Evolutionary conservation across 2,113 vertebrate genomes (phyloP), one percentile per base, ranked within the genome.

Genomic region (Mustela lutreola): DNA sequence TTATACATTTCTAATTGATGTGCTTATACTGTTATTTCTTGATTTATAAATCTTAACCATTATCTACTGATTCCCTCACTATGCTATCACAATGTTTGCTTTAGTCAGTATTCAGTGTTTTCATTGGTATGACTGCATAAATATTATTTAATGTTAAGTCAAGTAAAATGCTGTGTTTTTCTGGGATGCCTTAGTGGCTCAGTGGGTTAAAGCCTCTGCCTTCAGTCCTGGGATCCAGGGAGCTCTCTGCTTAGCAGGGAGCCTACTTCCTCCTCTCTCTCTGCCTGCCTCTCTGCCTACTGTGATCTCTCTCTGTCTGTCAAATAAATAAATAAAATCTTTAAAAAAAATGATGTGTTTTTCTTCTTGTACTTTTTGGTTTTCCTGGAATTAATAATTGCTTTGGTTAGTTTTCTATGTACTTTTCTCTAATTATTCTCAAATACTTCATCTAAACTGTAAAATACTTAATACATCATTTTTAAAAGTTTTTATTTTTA

Each of bases 301-400:
- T 50, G 48, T 50, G 11, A 50, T 50, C 48, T 48, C 48, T 11
- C 48, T 12, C 48, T 50, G 48, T 50, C 48, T 50, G 48, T 50
- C 48, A 50, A 50, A 50, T 50, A 50, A 50, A 50, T 50, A 50
- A 50, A 50, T 50, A 50, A 50, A 50, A 50, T 50, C 48, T 50
- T 50, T 2, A 2, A 50, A 50, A 48, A 76, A 86, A 71, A 80
- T 86, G 67, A 33, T 60, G 0, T 56, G 11, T 70, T 81, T 86
- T 53, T 92, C n/a, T 78, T 87, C 70, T 92, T 94, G 10, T 28
- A 19, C 11, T 85, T 89, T 48, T 21, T 94, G 33, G 31, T 93
- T 63, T 75, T 45, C 62, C 58, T 39, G n/a, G 58, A 90, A 67
- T 90, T 92, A 65, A 56, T 81, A 87, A 62, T 80, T 75, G 33